Conservation (phyloP, 2,888 invertebrate species). For the Apamea sordens region DNA sequence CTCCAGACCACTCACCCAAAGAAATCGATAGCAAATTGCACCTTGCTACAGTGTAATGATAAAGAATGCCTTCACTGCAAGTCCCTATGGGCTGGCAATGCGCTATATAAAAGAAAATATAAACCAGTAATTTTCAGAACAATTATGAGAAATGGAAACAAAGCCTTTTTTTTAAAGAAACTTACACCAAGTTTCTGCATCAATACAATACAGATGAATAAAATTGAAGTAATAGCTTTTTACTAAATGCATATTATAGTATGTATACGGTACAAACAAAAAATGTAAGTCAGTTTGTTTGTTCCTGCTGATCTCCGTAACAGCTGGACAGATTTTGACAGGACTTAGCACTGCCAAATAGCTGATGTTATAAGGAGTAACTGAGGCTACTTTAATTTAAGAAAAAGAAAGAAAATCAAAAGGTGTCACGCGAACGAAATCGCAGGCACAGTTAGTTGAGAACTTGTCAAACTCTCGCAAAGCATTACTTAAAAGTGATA, state of each 20-base stretch:
- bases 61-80: not conserved
- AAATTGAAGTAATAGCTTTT: not conserved
- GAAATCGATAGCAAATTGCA: slow-evolving; percentile 51
- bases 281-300: not conserved
- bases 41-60: slow-evolving; percentile 24
- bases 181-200: not conserved
- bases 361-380: too few relatives aligned
- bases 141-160: not conserved
- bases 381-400: too few relatives aligned
- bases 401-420: too few relatives aligned
- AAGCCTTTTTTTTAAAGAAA: not conserved
- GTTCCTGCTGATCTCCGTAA: not conserved
- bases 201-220: not conserved
- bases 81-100: not conserved
- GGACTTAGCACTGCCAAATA: too few relatives aligned
- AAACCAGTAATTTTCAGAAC: slow-evolving; percentile 12
- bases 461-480: not conserved
- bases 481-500: not conserved
- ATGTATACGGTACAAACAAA: not conserved
- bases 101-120: slow-evolving; percentile 3
- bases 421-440: too few relatives aligned
- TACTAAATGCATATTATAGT: not conserved
- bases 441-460: not conserved
- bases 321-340: not conserved
- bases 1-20: slow-evolving; percentile 13